Evolutionary conservation across 2,888 invertebrate genomes (phyloP), one percentile per base, ranked within the genome.

Genomic region (Diplolepis rosae): DNA sequence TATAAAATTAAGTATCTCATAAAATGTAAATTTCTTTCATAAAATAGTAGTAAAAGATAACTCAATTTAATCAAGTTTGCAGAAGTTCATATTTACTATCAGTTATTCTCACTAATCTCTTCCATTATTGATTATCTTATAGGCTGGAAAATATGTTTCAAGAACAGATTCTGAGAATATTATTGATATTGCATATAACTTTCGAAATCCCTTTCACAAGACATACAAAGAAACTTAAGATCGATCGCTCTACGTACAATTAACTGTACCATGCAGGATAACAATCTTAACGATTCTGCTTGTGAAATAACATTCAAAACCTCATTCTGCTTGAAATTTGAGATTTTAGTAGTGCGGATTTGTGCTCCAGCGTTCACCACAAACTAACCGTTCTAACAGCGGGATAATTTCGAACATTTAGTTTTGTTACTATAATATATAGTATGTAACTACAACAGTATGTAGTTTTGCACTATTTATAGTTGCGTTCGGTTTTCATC

Each of bases 381-480:
- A 56, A 61, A 39, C 35, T 24, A 35, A 24, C 24, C 13, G 24
- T 61, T 61, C n/a, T 61, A 39, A 24, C 39, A 61, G n/a, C n/a
- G n/a, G n/a, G 24, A 61, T 39, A 22, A 61, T 22, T 48, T 54
- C 42, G 27, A 32, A 28, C 22, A 45, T 45, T 66, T 66, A 28
- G 30, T 50, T 66, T 48, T 28, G 45, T 48, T 6, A n/a, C 3
- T 52, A 15, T 13, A 27, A 4, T 54, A 28, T 7, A 27, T 27
- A 24, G 66, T 22, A 2, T 45, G 7, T 15, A 39, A 30, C 32
- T 65, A 28, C 11, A n/a, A n/a, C 42, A 45, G 45, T 48, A 35
- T 48, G 66, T n/a, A 65, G 32, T 39, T 52, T 54, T 11, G 32
- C 56, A 61, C 56, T 61, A n/a, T n/a, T n/a, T n/a, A 61, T 61